Base-by-base conservation (phyloP, 2,113 vertebrate species). In the Engraulis encrasicolus region DNA sequence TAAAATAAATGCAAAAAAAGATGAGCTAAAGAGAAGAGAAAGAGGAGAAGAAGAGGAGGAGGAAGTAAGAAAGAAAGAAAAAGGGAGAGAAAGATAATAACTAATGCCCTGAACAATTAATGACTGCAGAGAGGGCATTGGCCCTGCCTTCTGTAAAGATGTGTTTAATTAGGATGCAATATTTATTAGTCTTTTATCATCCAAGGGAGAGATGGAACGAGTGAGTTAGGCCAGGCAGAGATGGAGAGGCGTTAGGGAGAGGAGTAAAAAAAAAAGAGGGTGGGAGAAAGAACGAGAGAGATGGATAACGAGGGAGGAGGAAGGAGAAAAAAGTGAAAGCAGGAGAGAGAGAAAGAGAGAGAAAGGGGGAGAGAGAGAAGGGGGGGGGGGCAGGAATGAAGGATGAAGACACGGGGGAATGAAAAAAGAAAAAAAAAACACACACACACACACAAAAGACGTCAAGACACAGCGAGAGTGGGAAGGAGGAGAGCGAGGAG, bases 151-250 rank as follows among this genome's bases (percentile, higher is more conserved):
- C 86, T 84, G 93, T 92, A 93, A 94, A 94, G 93, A 94, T 91
- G 91, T 92, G 89, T 94, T 95, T 94, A 94, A 95, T 94, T 94
- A 93, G 91, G 91, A 86, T 88, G 91, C 86, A 87, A 87, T 92
- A 93, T 93, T 93, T 93, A 93, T 94, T 94, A 92, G 86, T 86
- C 85, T 89, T 90, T 89, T 79, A 89, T 92, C 89, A 92, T 90
- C 92, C 93, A 82, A 89, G 90, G 84, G 88, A 36, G 61, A 81
- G 38, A 34, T 23, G 61, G 49, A 80, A 80, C 40, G 85, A 82
- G 50, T 54, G n/a, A 19, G 86, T 86, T 84, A 83, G 31, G 80
- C 66, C 18, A 52, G 37, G 40, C 40, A 50, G 50, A 86, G 88
- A 36, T 45, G 80, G 82, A 52, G 82, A 52, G 40, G 85, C 85